Evolutionary conservation across 2,888 invertebrate species (phyloP).

Genomic region (Autographa pulchrina): DNA sequence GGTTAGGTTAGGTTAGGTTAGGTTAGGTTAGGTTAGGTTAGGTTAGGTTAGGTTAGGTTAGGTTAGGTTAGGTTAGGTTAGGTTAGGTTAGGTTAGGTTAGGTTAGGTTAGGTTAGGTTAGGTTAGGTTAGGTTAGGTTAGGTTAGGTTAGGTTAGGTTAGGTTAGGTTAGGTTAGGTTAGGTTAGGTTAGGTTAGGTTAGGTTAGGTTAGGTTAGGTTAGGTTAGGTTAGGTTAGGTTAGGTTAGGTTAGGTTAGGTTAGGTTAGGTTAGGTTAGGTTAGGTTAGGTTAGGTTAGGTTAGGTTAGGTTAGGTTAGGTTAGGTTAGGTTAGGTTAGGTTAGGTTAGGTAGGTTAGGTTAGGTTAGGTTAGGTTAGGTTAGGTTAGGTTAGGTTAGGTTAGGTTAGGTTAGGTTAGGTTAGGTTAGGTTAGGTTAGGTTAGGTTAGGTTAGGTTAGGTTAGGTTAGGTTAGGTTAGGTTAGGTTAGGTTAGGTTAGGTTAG

Average conservation of each 20-base stretch:
- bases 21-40: conserved; percentile 19
- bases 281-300: conserved; percentile 28
- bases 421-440: conserved; percentile 35
- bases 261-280: conserved; percentile 34
- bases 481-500: conserved; percentile 31
- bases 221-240: conserved; percentile 34
- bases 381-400: conserved; percentile 34
- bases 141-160: conserved; percentile 28
- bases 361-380: conserved; percentile 28
- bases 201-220: conserved; percentile 34
- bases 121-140: conserved; percentile 20
- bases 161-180: conserved; percentile 21
- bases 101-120: conserved; percentile 27
- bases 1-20: conserved; percentile 19
- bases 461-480: conserved; percentile 28
- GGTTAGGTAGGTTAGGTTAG: no score
- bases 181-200: conserved; percentile 31
- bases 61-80: conserved; percentile 19
- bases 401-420: conserved; percentile 35
- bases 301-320: conserved; percentile 31
- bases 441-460: conserved; percentile 31
- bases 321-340: conserved; percentile 31
- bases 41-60: conserved; percentile 19
- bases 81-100: conserved; percentile 21
- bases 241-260: conserved; percentile 34